Evolutionary conservation across 2,113 vertebrate species (phyloP).

Genomic region (Ploceus nigricollis): DNA sequence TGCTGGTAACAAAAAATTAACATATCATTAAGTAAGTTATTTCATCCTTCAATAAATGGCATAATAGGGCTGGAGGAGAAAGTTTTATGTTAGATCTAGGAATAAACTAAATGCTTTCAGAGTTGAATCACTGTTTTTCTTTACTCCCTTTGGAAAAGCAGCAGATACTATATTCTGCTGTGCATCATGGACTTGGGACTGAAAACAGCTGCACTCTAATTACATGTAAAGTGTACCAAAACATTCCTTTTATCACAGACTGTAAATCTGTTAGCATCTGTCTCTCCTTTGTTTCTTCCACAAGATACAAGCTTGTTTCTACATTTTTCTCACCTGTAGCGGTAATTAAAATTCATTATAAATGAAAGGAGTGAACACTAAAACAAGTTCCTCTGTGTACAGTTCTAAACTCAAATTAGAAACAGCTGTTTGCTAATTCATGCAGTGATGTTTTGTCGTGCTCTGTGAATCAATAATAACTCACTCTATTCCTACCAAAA

Average conservation of each 20-base stretch:
- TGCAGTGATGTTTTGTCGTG: slow-evolving; percentile 83
- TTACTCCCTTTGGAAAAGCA: slow-evolving; percentile 75
- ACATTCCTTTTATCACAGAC: slow-evolving; percentile 85
- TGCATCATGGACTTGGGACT: slow-evolving; percentile 77
- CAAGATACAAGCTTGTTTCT: slow-evolving; percentile 89
- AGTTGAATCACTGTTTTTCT: slow-evolving; percentile 81
- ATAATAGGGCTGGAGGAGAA: slow-evolving; percentile 24
- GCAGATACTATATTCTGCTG: slow-evolving; percentile 76
- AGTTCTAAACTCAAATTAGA: slow-evolving; percentile 87
- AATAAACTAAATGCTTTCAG: slow-evolving; percentile 74
- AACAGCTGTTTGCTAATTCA: slow-evolving; percentile 92
- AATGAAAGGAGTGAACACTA: slow-evolving; percentile 85
- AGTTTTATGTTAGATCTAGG: slow-evolving; percentile 60
- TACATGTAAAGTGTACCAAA: slow-evolving; percentile 88
- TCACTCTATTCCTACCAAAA: slow-evolving; percentile 75
- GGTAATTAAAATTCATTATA: slow-evolving; percentile 88
- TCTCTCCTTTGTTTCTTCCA: slow-evolving; percentile 82
- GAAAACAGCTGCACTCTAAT: slow-evolving; percentile 88
- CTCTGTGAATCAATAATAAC: slow-evolving; percentile 84
- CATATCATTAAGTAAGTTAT: slow-evolving; percentile 20
- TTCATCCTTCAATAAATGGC: neutral
- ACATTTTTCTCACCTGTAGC: slow-evolving; percentile 88
- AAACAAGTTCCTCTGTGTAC: slow-evolving; percentile 89
- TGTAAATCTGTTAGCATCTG: slow-evolving; percentile 86
- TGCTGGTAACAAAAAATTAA: slow-evolving; percentile 38